A percentile compares a stretch with the other conserved stretches of the same genome.
These are phyloP conservation scores for Percopsis transmontana DNA, from an alignment of 2,113 vertebrate species.

Conservation along the genomic window DNA sequence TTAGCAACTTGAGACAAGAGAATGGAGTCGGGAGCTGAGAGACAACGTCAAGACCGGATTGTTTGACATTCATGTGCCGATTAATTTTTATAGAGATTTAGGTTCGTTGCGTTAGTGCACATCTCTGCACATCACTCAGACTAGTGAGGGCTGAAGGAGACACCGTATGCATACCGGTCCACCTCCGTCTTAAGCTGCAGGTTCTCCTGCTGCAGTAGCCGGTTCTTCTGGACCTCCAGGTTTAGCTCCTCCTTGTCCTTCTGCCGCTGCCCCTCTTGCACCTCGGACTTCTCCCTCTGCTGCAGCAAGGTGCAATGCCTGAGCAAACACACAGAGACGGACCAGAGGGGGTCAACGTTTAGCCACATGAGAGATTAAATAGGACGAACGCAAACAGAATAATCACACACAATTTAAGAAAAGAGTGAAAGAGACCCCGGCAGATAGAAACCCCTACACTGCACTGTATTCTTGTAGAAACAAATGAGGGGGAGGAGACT, in stretches of 20 bases:
- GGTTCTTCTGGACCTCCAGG: slow-evolving; percentile 62
- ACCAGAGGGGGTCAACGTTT: too few relatives aligned
- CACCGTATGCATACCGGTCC: slow-evolving; percentile 43
- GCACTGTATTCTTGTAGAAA: neutral
- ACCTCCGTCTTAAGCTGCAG: slow-evolving; percentile 65
- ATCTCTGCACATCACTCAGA: neutral
- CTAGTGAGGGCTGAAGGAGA: neutral
- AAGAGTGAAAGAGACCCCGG: neutral
- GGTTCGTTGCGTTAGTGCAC: slow-evolving; percentile 1
- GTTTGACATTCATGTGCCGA: too few relatives aligned
- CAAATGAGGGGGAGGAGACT: neutral
- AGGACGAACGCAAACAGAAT: too few relatives aligned
- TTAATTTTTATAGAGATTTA: too few relatives aligned
- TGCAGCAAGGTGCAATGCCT: slow-evolving; percentile 61
- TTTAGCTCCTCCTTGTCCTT: slow-evolving; percentile 66
- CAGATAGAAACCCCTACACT: neutral
- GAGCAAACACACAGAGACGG: slow-evolving; percentile 1
- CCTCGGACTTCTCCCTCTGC: slow-evolving; percentile 69
- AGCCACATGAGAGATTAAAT: too few relatives aligned
- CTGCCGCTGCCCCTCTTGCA: slow-evolving; percentile 45
- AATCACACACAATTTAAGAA: too few relatives aligned
- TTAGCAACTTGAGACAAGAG: too few relatives aligned
- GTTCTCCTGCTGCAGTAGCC: slow-evolving; percentile 65
- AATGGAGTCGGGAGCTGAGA: too few relatives aligned
- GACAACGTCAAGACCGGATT: too few relatives aligned